Evolutionary conservation across 2,113 vertebrate genomes (phyloP), one percentile per base, ranked within the genome.

Genomic region (Colinus virginianus): DNA sequence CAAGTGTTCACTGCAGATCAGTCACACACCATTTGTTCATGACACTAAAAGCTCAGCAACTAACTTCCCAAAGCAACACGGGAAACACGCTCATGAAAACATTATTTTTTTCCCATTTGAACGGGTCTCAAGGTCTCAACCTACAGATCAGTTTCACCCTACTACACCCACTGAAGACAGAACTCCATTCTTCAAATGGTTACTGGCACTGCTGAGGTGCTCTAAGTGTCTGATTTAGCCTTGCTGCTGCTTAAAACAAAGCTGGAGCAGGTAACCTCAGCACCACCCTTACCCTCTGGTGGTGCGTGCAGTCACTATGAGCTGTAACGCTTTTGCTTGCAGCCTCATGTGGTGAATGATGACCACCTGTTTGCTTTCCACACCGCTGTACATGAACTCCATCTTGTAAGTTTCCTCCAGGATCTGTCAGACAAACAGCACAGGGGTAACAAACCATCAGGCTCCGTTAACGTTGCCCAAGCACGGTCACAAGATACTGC

Each of bases 381-480:
- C 96, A 0, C 99, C 98, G 4, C 98, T 98, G 97, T 99, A 99
- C 97, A 99, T 98, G 88, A 99, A 99, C 97, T 99, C 99, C 98
- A 99, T 98, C 46, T 99, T 99, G 49, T 99, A 99, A 0, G 99
- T 99, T 95, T 99, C 98, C 94, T 99, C 99, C 94, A 99, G 84
- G 90, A 99, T 99, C 99, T 99, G 87, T 45, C 85, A 92, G 53
- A 84, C 13, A 92, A 88, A 83, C 19, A 84, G 2, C 76, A 75
- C 13, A 56, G 11, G 19, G 11, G 36, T 23, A 34, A 90, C 13
- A 74, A 81, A 34, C 2, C 30, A 53, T 11, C 51, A 75, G 49
- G 38, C 32, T 32, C 34, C 4, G 14, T 22, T 61, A 30, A 75
- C 8, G 23, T 6, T 17, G 23, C 36, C 46, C 23, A n/a, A 34